A percentile compares a stretch with the other conserved stretches of the same genome.
These are phyloP conservation scores for Drosophila formosana DNA, from an alignment of 2,888 invertebrate genomes.

Conservation along the genomic window DNA sequence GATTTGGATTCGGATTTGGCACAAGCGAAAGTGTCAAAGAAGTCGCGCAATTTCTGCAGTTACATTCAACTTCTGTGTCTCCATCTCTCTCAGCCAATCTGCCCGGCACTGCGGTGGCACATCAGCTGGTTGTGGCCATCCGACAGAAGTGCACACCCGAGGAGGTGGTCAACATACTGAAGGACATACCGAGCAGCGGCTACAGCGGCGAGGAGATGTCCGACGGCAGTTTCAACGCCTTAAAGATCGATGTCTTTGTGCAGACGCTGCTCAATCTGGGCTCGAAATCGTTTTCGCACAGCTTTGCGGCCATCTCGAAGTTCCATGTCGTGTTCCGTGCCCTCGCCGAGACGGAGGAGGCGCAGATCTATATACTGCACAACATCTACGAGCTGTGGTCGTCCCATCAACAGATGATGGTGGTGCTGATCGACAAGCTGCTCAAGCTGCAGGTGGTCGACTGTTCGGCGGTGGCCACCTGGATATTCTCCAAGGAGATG, in stretches of 20 bases:
- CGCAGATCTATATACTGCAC: conserved; percentile 96
- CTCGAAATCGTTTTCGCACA: conserved; percentile 98
- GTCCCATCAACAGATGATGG: conserved; percentile 98
- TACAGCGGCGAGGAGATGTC: conserved; percentile 87
- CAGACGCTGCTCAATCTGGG: conserved; percentile 97
- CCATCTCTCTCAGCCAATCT: conserved; percentile 91
- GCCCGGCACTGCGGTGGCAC: conserved; percentile 93
- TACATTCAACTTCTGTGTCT: no score
- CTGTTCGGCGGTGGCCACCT: conserved; percentile 98
- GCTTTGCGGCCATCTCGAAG: conserved; percentile 99
- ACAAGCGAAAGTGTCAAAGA: conserved; percentile 24
- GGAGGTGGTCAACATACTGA: conserved; percentile 94
- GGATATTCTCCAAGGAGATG: conserved; percentile 99
- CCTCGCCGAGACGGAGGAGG: conserved; percentile 96
- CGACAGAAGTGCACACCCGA: conserved; percentile 95
- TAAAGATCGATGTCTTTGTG: conserved; percentile 99
- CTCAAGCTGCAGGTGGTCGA: conserved; percentile 98
- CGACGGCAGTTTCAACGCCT: conserved; percentile 92
- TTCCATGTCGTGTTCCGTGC: conserved; percentile 96
- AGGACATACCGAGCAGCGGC: conserved; percentile 93
- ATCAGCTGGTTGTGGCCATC: conserved; percentile 94
- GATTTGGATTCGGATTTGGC: not conserved
- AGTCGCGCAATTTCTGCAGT: conserved; percentile 9
- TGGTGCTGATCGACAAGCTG: conserved; percentile 97
- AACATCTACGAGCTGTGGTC: conserved; percentile 98